A percentile compares a stretch with the other conserved stretches of the same genome.
Evolutionary conservation across 1,140 invertebrate species (phyloP).

Genomic region (Papilio xuthus): DNA sequence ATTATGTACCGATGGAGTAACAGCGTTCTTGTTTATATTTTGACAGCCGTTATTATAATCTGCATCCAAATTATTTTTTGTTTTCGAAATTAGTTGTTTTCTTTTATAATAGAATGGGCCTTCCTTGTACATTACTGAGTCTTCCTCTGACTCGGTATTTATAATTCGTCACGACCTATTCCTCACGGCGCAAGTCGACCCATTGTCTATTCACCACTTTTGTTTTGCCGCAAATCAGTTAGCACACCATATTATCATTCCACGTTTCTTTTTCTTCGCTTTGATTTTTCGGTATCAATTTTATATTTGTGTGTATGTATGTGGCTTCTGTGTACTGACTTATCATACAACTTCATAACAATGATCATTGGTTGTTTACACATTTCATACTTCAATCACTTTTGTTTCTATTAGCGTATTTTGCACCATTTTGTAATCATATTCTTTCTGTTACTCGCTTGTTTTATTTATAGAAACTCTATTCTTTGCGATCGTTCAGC

Average conservation of each 20-base stretch:
- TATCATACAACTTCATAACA: conserved; percentile 20
- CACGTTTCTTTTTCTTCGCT: conserved; percentile 6
- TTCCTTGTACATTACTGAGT: conserved; percentile 16
- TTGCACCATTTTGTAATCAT: conserved; percentile 29
- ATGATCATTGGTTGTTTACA: conserved; percentile 27
- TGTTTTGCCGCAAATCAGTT: conserved; percentile 50
- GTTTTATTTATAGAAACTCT: conserved; percentile 15
- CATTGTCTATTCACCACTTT: conserved; percentile 66
- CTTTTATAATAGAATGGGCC: conserved; percentile 10
- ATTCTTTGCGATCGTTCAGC: conserved; percentile 30
- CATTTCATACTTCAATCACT: conserved; percentile 25
- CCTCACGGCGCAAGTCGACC: conserved; percentile 73
- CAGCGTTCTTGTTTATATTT: conserved; percentile 15
- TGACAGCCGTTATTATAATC: not conserved
- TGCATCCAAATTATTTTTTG: not conserved
- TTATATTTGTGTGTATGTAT: conserved; percentile 6
- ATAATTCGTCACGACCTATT: conserved; percentile 52
- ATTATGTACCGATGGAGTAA: conserved; percentile 17
- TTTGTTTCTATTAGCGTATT: conserved; percentile 9
- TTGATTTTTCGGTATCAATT: conserved; percentile 15
- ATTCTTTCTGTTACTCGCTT: conserved; percentile 5
- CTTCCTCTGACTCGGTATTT: conserved; percentile 41
- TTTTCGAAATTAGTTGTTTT: not conserved
- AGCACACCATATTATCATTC: conserved; percentile 47
- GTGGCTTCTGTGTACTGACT: conserved; percentile 12